A percentile compares a stretch with the other conserved stretches of the same genome.
These are phyloP conservation scores for Eupleurogrammus muticus DNA, from an alignment of 2,797 vertebrate species.

Conservation along the genomic window DNA sequence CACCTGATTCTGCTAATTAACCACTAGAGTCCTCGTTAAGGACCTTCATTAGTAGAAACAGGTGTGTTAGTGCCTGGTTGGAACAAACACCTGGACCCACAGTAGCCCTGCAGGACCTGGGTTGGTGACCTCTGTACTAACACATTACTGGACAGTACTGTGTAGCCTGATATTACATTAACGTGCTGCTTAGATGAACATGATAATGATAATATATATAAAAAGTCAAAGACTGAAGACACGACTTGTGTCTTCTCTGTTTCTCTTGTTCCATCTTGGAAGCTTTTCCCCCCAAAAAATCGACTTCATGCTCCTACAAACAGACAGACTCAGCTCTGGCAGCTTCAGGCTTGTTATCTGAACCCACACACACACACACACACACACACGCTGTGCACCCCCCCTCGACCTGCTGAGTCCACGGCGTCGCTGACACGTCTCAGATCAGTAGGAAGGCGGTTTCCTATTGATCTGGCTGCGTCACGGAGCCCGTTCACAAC, in stretches of 20 bases:
- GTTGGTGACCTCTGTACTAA: too few species aligned
- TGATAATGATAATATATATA: too few species aligned
- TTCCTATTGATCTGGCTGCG: slow-evolving; percentile 71
- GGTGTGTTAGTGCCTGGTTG: too few species aligned
- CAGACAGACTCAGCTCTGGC: slow-evolving; percentile 58
- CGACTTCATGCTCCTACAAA: slow-evolving; percentile 22
- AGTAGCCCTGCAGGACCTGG: too few species aligned
- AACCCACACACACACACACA: too few species aligned
- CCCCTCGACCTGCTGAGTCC: slow-evolving; percentile 56
- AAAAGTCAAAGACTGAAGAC: background rate
- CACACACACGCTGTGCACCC: slow-evolving; percentile 60
- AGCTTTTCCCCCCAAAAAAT: slow-evolving; percentile 17
- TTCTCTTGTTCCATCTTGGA: slow-evolving; percentile 1
- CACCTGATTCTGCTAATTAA: too few species aligned
- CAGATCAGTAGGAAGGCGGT: slow-evolving; percentile 65
- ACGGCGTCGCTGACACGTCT: slow-evolving; percentile 56
- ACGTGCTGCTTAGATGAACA: too few species aligned
- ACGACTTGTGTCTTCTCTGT: background rate
- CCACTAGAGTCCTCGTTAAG: too few species aligned
- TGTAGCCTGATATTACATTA: too few species aligned
- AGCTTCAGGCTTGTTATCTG: slow-evolving; percentile 53
- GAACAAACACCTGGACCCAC: too few species aligned
- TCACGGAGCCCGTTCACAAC: slow-evolving; percentile 65
- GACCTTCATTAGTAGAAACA: too few species aligned
- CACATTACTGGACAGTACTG: too few species aligned